Evolutionary conservation across 1,140 invertebrate genomes (phyloP).

Genomic region (Micrasema minimum): DNA sequence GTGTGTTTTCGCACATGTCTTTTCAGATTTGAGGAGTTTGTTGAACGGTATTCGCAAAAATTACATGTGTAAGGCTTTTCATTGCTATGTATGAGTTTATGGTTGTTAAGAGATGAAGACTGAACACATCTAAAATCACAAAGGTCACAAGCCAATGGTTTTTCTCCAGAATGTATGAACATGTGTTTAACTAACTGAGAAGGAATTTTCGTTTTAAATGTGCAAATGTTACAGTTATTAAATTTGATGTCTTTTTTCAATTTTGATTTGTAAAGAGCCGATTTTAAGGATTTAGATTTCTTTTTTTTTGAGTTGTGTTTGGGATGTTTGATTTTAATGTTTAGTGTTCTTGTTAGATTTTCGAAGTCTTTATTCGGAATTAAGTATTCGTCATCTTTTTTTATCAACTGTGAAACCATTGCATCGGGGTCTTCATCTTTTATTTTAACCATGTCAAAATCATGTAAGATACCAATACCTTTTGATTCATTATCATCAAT

Average conservation of each 20-base stretch:
- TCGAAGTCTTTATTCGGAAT: slow-evolving; percentile 6
- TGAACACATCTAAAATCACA: slow-evolving; percentile 44
- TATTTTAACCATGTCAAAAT: slow-evolving; percentile 25
- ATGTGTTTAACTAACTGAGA: slow-evolving; percentile 45
- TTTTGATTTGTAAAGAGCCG: slow-evolving; percentile 2
- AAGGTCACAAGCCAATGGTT: slow-evolving; percentile 41
- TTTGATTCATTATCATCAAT: slow-evolving; percentile 4
- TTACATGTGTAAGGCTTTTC: slow-evolving; percentile 42
- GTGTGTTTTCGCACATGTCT: slow-evolving; percentile 41
- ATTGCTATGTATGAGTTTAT: slow-evolving; percentile 38
- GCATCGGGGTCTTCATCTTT: slow-evolving; percentile 26
- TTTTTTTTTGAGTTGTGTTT: slow-evolving; percentile 24
- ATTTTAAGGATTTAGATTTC: slow-evolving; percentile 24
- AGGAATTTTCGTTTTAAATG: slow-evolving; percentile 45
- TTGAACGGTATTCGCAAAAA: slow-evolving; percentile 46
- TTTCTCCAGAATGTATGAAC: slow-evolving; percentile 45
- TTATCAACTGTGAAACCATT: not conserved
- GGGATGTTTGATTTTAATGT: slow-evolving; percentile 2
- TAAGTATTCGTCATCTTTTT: slow-evolving; percentile 11
- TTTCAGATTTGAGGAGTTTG: slow-evolving; percentile 47
- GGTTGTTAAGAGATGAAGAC: slow-evolving; percentile 35
- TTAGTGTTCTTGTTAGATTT: slow-evolving; percentile 1
- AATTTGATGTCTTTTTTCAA: slow-evolving; percentile 19
- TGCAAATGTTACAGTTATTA: slow-evolving; percentile 39
- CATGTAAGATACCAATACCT: slow-evolving; percentile 4